Conservation (phyloP, 2,888 invertebrate genomes). For the Torymus auratus region DNA sequence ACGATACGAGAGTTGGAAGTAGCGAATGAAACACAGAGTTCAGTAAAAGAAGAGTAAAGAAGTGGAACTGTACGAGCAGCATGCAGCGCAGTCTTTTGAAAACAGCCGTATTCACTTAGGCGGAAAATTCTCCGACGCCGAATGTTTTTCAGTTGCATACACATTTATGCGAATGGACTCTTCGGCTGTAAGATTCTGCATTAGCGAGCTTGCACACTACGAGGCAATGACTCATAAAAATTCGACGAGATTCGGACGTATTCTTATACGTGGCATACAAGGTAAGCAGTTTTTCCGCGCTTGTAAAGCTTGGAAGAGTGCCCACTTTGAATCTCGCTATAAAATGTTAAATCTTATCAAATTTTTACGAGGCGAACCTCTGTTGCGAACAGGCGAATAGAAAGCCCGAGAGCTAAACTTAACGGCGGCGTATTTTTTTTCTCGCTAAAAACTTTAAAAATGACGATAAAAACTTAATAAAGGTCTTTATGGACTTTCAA, state of each 20-base stretch:
- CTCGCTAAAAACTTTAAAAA: too few species aligned
- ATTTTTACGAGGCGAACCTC: slow-evolving; percentile 7
- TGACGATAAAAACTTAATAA: too few species aligned
- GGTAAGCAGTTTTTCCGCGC: slow-evolving; percentile 16
- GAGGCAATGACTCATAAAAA: slow-evolving; percentile 18
- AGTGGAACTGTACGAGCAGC: too few species aligned
- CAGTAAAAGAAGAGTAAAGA: too few species aligned
- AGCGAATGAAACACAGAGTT: too few species aligned
- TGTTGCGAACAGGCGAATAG: neutral
- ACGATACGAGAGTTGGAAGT: too few species aligned
- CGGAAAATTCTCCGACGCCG: too few species aligned
- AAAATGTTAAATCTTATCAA: slow-evolving; percentile 20
- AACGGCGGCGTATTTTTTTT: neutral
- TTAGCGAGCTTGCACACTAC: neutral
- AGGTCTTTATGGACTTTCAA: too few species aligned
- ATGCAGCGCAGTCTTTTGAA: too few species aligned
- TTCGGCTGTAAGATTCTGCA: neutral
- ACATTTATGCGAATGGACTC: neutral
- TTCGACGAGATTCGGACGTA: slow-evolving; percentile 14
- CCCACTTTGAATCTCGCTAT: slow-evolving; percentile 10
- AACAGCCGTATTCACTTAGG: too few species aligned
- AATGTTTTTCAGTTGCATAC: neutral
- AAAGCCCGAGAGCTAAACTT: neutral
- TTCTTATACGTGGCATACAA: slow-evolving; percentile 19
- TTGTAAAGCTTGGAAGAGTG: slow-evolving; percentile 19